Evolutionary conservation across 2,797 vertebrate species (phyloP).

Genomic region (Cuniculus paca): DNA sequence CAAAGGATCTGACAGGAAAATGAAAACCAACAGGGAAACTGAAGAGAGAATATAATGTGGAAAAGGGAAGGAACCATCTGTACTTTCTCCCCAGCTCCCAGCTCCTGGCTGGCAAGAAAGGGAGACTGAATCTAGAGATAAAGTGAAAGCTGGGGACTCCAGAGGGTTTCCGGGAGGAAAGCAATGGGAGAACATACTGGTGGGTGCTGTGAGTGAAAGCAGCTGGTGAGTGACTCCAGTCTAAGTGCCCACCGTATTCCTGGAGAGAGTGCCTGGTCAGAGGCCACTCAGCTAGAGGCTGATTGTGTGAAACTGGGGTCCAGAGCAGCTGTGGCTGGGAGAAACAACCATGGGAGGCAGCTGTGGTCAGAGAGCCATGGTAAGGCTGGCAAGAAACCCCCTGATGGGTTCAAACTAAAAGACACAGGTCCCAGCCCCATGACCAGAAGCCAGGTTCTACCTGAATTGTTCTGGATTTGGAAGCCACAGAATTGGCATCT

Average conservation of each 20-base stretch:
- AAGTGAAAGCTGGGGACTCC: not conserved
- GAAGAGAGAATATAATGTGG: not conserved
- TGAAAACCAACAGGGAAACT: not conserved
- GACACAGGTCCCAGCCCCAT: not conserved
- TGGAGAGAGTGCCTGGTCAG: not conserved
- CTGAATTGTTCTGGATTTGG: not conserved
- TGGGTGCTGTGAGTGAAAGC: not conserved
- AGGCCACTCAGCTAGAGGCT: not conserved
- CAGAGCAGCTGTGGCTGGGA: not conserved
- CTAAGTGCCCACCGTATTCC: not conserved
- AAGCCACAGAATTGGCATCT: not conserved
- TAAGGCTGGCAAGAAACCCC: not conserved
- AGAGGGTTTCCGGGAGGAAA: not conserved
- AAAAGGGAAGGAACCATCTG: not conserved
- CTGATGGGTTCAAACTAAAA: not conserved
- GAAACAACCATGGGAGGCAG: not conserved
- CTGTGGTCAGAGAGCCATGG: not conserved
- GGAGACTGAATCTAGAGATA: not conserved
- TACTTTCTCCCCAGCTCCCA: not conserved
- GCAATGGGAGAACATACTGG: not conserved
- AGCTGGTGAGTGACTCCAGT: not conserved
- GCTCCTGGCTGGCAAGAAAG: not conserved
- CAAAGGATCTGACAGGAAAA: not conserved
- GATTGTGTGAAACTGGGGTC: not conserved
- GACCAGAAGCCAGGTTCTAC: not conserved